Percentiles rank a stretch among this genome's conserved stretches.
Conservation (phyloP, 1,140 invertebrate genomes). For the Rhopalosiphum maidis region DNA sequence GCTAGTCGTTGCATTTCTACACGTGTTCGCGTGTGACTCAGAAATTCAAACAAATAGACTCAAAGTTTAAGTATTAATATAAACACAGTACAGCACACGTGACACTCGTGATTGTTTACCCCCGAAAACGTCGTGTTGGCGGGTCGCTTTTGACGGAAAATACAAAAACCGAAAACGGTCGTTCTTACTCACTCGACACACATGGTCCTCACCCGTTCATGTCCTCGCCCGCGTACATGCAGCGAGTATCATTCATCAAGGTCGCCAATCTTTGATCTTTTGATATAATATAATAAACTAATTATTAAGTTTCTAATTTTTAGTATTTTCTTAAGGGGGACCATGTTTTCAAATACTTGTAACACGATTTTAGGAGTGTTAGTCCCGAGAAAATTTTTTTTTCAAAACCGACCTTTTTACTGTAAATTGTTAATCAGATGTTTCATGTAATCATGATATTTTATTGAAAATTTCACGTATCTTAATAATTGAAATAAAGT, state of each 20-base stretch:
- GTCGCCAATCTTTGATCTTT: no score
- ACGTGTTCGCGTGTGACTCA: not conserved
- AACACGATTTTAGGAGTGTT: not conserved
- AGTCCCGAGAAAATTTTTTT: accelerated
- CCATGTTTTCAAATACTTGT: not conserved
- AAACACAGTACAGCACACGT: not conserved
- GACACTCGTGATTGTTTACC: not conserved
- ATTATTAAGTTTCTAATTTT: not conserved
- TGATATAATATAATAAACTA: not conserved
- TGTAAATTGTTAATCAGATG: not conserved
- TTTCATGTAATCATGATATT: no score
- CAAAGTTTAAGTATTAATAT: not conserved
- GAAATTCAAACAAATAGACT: not conserved
- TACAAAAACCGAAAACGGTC: not conserved
- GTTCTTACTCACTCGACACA: not conserved
- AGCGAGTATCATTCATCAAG: no score
- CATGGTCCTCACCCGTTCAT: no score
- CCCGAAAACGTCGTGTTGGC: not conserved
- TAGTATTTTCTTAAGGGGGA: not conserved
- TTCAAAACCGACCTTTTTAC: not conserved
- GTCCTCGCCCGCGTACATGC: no score
- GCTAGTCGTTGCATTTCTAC: no score
- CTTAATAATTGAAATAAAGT: not conserved
- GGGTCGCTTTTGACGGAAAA: not conserved
- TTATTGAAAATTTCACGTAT: not conserved